phyloP scores from a whole-genome alignment of 2,888 invertebrate genomes.

The Allygus modestus region DNA sequence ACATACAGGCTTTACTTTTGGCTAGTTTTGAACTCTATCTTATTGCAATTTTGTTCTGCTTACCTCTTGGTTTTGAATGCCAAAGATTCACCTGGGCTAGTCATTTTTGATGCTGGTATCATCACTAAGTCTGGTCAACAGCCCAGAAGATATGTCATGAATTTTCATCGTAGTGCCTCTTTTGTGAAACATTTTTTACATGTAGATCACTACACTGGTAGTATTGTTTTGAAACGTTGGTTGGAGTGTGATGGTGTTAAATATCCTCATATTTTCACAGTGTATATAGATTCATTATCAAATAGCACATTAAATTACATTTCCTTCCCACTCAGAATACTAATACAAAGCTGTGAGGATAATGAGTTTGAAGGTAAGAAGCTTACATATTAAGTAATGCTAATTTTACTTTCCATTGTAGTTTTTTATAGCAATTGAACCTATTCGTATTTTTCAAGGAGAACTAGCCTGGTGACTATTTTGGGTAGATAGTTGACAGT shows the following conservation, averaged over 20 bases:
- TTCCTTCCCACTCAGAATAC: constrained; percentile 72
- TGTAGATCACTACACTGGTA: constrained; percentile 86
- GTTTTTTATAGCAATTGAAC: no score
- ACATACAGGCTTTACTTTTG: constrained; percentile 13
- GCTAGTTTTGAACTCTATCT: constrained; percentile 47
- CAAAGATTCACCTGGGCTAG: constrained; percentile 68
- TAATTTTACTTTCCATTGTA: no score
- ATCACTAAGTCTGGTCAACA: constrained; percentile 53
- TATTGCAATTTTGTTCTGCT: constrained; percentile 49
- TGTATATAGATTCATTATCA: constrained; percentile 92
- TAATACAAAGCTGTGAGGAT: constrained; percentile 71
- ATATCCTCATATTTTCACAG: constrained; percentile 90
- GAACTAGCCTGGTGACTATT: no score
- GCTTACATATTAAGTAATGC: no score
- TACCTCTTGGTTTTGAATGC: constrained; percentile 66
- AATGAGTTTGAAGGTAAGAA: constrained; percentile 67
- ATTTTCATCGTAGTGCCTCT: constrained; percentile 88
- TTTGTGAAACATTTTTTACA: constrained; percentile 88
- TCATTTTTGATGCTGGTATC: constrained; percentile 69
- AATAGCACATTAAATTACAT: constrained; percentile 75
- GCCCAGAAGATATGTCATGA: constrained; percentile 84
- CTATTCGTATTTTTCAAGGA: no score
- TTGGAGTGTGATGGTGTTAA: constrained; percentile 88
- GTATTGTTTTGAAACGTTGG: constrained; percentile 84
- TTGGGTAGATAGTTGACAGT: no score